Percentiles rank a stretch among this genome's conserved stretches.
Conservation (phyloP, 1,140 invertebrate species). For the Polypedilum pembai region DNA sequence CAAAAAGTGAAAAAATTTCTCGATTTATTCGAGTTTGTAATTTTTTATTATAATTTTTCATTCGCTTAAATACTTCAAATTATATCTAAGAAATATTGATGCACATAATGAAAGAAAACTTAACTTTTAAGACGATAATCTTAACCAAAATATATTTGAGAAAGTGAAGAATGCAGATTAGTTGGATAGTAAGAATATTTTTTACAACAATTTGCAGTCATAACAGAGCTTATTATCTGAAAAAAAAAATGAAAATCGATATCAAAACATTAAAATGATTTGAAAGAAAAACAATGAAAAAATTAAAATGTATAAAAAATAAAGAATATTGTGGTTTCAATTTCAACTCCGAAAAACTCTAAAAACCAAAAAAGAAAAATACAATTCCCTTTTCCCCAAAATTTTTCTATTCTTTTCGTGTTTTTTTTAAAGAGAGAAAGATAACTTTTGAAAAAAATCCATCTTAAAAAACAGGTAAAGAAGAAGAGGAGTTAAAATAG, state of each 20-base stretch:
- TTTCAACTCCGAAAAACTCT: background rate
- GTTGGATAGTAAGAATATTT: constrained; percentile 8
- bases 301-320: constrained; percentile 11
- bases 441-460: too few species aligned
- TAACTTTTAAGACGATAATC: background rate
- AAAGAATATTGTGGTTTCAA: constrained; percentile 12
- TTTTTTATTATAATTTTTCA: constrained; percentile 5
- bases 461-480: too few species aligned
- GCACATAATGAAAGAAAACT: background rate
- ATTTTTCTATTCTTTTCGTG: too few species aligned
- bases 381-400: too few species aligned
- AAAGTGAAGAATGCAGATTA: background rate
- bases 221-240: constrained; percentile 18
- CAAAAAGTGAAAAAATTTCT: background rate
- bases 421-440: too few species aligned
- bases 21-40: too few species aligned
- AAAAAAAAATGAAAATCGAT: background rate
- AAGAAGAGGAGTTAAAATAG: too few species aligned
- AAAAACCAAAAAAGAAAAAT: too few species aligned
- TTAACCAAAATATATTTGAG: background rate
- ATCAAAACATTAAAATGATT: background rate
- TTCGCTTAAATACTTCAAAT: background rate
- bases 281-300: background rate
- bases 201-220: constrained; percentile 8
- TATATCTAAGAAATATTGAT: background rate